Percentiles rank a stretch among this genome's conserved stretches.
Conservation (phyloP, 2,888 invertebrate genomes). For the Seira ritae region DNA sequence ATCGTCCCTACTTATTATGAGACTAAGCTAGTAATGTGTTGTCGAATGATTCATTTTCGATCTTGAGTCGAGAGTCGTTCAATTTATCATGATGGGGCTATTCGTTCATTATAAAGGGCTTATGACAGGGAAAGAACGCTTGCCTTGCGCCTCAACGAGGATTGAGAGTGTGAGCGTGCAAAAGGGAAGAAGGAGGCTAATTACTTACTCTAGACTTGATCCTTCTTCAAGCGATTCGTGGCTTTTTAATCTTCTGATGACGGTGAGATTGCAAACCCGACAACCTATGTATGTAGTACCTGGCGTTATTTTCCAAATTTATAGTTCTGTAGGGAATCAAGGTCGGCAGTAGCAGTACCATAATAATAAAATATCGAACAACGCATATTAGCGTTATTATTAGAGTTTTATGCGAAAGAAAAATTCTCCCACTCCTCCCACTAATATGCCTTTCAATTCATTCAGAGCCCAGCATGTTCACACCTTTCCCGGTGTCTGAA, state of each 20-base stretch:
- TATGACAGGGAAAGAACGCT: too few species aligned
- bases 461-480: background rate
- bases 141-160: too few species aligned
- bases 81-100: too few species aligned
- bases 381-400: background rate
- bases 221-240: background rate
- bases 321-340: constrained; percentile 3
- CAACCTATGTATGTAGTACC: background rate
- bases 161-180: too few species aligned
- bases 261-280: background rate
- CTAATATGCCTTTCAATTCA: too few species aligned
- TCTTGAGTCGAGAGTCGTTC: too few species aligned
- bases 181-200: background rate
- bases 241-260: constrained; percentile 8
- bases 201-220: constrained; percentile 14
- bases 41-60: too few species aligned
- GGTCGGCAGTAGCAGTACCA: background rate
- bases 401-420: background rate
- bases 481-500: background rate
- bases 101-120: too few species aligned
- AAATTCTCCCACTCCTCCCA: background rate
- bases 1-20: too few species aligned
- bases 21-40: too few species aligned
- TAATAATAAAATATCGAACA: background rate
- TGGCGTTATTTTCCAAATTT: constrained; percentile 2